phyloP scores from a whole-genome alignment of 2,888 invertebrate species.

The Nomada ferruginata region DNA sequence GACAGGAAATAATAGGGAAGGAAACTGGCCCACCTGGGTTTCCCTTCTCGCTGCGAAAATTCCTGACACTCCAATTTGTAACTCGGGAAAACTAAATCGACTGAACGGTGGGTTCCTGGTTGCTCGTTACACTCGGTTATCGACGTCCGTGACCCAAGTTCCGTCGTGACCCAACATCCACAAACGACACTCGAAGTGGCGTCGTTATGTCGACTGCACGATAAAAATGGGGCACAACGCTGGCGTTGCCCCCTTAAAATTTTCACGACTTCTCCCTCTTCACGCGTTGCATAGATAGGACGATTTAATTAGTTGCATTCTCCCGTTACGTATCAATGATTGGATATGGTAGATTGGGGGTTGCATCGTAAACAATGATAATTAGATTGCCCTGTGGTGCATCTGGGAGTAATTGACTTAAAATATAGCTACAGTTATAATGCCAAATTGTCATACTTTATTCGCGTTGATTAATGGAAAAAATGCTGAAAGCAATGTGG shows the following conservation, averaged over 20 bases:
- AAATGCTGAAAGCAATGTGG: background rate
- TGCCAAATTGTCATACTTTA: no score
- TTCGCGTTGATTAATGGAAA: background rate
- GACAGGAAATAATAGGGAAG: conserved; percentile 16
- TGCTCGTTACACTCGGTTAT: conserved; percentile 46
- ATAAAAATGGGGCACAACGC: conserved; percentile 14
- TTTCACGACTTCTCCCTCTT: background rate
- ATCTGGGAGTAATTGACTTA: background rate
- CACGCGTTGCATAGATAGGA: no score
- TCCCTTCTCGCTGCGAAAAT: conserved; percentile 18
- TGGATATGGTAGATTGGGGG: background rate
- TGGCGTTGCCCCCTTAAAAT: background rate
- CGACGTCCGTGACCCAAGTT: conserved; percentile 31
- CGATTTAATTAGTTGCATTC: no score
- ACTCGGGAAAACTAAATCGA: conserved; percentile 43
- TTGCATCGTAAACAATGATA: background rate
- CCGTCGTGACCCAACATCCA: conserved; percentile 12
- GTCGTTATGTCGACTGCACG: conserved; percentile 28
- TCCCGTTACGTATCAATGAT: no score
- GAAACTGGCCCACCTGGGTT: background rate
- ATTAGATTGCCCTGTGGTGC: background rate
- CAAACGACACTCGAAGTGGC: conserved; percentile 28
- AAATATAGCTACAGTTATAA: background rate
- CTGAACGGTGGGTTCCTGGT: conserved; percentile 9
- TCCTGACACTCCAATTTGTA: conserved; percentile 46